Percentiles rank a stretch among this genome's conserved stretches.
phyloP scores from a whole-genome alignment of 2,113 vertebrate genomes.

The Oncorhynchus mykiss region DNA sequence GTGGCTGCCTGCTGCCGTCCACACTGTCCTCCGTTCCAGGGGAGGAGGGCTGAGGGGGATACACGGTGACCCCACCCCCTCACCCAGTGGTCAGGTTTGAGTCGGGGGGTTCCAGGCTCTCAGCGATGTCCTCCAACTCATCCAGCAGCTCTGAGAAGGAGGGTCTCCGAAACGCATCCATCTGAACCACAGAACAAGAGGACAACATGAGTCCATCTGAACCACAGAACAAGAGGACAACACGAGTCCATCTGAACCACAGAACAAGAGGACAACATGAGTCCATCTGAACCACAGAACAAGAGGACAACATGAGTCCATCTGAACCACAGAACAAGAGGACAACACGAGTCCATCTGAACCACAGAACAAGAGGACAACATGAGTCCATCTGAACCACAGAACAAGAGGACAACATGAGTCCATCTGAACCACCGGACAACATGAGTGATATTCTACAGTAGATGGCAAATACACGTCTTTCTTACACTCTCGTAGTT shows the following conservation, averaged over 20 bases:
- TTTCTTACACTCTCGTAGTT: not conserved
- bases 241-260: too few species aligned
- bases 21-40: not conserved
- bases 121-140: conserved; percentile 64
- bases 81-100: conserved; percentile 42
- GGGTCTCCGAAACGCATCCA: conserved; percentile 73
- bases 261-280: too few species aligned
- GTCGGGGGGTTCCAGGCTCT: conserved; percentile 59
- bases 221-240: not conserved
- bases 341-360: too few species aligned
- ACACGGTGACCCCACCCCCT: not conserved
- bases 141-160: conserved; percentile 73
- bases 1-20: not conserved
- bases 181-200: conserved; percentile 46
- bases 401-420: not conserved
- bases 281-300: too few species aligned
- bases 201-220: conserved; percentile 67
- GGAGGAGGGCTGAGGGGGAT: conserved; percentile 29
- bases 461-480: not conserved
- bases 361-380: too few species aligned
- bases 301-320: too few species aligned
- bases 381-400: too few species aligned
- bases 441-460: not conserved
- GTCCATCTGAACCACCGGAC: too few species aligned
- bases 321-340: too few species aligned